These are phyloP conservation scores for Xanthorhoe designata DNA, from an alignment of 2,888 invertebrate species.

Conservation along the genomic window DNA sequence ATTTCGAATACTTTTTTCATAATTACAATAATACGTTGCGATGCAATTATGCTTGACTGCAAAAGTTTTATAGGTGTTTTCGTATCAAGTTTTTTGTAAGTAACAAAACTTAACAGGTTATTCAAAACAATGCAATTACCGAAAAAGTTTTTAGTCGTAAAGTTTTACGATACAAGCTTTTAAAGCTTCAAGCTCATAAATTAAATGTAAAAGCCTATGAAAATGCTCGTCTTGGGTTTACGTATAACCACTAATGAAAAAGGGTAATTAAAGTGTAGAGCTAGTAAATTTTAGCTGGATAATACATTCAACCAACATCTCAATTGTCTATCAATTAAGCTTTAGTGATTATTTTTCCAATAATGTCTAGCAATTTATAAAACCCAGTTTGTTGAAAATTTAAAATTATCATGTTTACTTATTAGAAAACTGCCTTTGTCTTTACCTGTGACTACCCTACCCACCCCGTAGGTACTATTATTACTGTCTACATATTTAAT, in stretches of 20 bases:
- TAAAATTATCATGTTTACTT: too few species aligned
- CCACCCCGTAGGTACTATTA: too few species aligned
- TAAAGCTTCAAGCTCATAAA: conserved; percentile 7
- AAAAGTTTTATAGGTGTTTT: background rate
- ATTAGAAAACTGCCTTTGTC: too few species aligned
- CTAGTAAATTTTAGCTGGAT: background rate
- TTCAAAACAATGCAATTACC: conserved; percentile 5
- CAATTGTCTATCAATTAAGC: background rate
- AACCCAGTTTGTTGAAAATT: too few species aligned
- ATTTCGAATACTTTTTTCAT: conserved; percentile 22
- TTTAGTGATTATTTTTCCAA: too few species aligned
- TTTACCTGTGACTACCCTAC: too few species aligned
- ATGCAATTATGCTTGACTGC: background rate
- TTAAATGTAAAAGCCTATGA: conserved; percentile 6
- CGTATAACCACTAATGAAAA: background rate
- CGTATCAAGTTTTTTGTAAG: background rate
- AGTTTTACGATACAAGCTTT: background rate
- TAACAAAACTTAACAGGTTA: background rate
- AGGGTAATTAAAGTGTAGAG: background rate
- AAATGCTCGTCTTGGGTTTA: background rate
- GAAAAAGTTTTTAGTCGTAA: background rate
- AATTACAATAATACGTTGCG: conserved; percentile 5
- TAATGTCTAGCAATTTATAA: too few species aligned
- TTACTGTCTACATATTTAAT: too few species aligned
- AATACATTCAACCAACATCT: background rate